Percentiles rank a stretch among this genome's conserved stretches.
Evolutionary conservation across 2,797 vertebrate species (phyloP).

Genomic region (Pygocentrus nattereri): DNA sequence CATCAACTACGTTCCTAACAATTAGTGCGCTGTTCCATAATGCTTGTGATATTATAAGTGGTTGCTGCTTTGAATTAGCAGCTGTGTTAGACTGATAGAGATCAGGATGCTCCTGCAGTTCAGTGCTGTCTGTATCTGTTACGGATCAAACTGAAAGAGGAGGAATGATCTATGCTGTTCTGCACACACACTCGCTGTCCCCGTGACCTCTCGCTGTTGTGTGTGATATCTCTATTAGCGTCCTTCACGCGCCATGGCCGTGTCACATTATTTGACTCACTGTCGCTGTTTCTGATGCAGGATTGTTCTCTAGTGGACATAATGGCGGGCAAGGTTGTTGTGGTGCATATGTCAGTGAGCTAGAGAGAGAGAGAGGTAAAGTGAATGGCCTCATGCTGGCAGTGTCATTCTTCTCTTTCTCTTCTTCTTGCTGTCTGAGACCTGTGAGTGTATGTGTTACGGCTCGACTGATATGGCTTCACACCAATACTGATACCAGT

Average conservation of each 20-base stretch:
- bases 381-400: background rate
- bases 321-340: background rate
- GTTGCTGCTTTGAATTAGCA: conserved; percentile 3
- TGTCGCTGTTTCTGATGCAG: background rate
- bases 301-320: background rate
- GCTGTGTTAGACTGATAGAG: conserved; percentile 5
- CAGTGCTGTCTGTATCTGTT: background rate
- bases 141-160: background rate
- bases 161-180: background rate
- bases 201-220: conserved; percentile 8
- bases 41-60: conserved; percentile 18
- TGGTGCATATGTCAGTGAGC: background rate
- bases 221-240: conserved; percentile 12
- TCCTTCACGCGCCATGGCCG: background rate
- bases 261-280: conserved; percentile 1
- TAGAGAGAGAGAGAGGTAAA: background rate
- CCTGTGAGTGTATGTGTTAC: background rate
- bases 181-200: background rate
- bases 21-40: background rate
- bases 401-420: background rate
- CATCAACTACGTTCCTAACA: background rate
- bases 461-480: background rate
- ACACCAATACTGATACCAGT: too few species aligned
- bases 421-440: conserved; percentile 2
- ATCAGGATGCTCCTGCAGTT: conserved; percentile 3